These are phyloP conservation scores for Harpagoxenus sublaevis DNA, from an alignment of 2,888 invertebrate genomes.

Conservation along the genomic window DNA sequence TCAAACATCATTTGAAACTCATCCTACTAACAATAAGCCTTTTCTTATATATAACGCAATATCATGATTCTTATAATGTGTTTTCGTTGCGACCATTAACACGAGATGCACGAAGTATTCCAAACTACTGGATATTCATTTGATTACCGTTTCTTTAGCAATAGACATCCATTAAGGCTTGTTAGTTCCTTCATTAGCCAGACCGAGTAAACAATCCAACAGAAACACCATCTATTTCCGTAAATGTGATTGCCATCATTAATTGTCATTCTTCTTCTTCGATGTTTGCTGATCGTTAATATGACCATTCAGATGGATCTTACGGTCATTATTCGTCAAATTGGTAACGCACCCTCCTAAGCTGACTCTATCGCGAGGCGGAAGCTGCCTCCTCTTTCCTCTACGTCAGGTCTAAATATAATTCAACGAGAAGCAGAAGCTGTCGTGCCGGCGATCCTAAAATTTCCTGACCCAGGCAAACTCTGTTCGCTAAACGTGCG, in stretches of 20 bases:
- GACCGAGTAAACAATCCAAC: neutral
- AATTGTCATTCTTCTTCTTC: constrained; percentile 11
- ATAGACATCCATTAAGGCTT: neutral
- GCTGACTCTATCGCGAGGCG: constrained; percentile 26
- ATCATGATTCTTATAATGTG: neutral
- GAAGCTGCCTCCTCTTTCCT: constrained; percentile 53
- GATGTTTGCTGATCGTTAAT: neutral
- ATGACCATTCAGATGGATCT: constrained; percentile 43
- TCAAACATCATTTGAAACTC: neutral
- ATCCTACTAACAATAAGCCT: neutral
- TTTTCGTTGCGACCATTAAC: neutral
- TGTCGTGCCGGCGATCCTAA: constrained; percentile 46
- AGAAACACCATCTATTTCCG: neutral
- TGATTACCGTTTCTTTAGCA: neutral
- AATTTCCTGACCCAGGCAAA: constrained; percentile 76
- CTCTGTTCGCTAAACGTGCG: constrained; percentile 22
- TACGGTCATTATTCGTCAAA: constrained; percentile 47
- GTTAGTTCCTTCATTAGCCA: neutral
- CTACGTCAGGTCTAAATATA: constrained; percentile 81
- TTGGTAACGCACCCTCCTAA: constrained; percentile 35
- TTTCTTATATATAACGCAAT: neutral
- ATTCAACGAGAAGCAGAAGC: constrained; percentile 57
- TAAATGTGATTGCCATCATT: neutral
- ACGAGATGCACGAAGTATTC: neutral
- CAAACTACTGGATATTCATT: neutral